Conservation (phyloP, 2,113 vertebrate genomes). For the Rhinolophus ferrumequinum region DNA sequence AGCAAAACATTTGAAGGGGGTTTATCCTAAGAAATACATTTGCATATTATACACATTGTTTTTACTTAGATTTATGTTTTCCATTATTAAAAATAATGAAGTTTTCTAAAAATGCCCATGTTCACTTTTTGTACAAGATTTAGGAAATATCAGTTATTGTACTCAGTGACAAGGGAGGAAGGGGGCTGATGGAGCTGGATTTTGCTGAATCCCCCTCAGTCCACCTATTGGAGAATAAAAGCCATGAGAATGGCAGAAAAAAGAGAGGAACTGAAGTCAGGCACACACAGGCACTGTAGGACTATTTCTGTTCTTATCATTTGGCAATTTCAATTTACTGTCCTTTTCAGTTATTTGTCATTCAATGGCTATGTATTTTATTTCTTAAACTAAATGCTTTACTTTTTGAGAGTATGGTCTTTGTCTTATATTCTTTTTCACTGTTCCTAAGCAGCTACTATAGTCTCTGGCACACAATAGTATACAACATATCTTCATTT, state of each 20-base stretch:
- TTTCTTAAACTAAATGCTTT: background rate
- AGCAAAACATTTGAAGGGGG: background rate
- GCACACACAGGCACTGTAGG: background rate
- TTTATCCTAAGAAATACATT: background rate
- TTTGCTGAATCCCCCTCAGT: rapidly evolving
- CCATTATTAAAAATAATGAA: background rate
- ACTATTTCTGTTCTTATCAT: background rate
- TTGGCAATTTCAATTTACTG: background rate
- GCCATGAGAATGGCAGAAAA: rapidly evolving
- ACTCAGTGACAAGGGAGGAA: background rate
- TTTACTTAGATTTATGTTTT: background rate
- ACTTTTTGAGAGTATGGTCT: background rate
- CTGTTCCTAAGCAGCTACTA: background rate
- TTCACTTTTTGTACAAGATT: background rate
- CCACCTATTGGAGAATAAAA: background rate
- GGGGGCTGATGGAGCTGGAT: rapidly evolving
- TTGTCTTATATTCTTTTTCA: background rate
- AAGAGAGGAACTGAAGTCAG: background rate
- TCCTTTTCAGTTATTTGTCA: background rate
- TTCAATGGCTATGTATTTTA: background rate
- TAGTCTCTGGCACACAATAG: background rate
- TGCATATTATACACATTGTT: background rate
- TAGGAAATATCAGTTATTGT: background rate
- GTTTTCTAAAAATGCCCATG: background rate
- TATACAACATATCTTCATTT: background rate